Conservation (phyloP, 2,888 invertebrate genomes). For the Acrocera orbiculus region DNA sequence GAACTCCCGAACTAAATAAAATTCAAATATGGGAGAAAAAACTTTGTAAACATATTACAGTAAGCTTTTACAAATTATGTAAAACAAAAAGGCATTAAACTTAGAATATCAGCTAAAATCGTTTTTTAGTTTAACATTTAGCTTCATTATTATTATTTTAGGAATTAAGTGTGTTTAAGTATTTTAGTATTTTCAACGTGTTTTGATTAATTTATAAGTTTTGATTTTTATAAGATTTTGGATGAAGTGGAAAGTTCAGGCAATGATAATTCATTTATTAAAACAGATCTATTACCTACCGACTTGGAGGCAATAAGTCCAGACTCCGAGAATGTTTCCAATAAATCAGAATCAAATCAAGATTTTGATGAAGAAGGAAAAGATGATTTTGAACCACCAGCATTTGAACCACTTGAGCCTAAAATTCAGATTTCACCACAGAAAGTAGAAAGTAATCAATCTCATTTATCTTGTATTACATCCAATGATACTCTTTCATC, state of each 20-base stretch:
- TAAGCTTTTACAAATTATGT: too few species aligned
- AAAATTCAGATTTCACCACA: background rate
- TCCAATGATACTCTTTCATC: conserved; percentile 25
- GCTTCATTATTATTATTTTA: too few species aligned
- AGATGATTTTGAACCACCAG: conserved; percentile 41
- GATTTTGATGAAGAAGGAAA: conserved; percentile 20
- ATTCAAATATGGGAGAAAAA: conserved; percentile 81
- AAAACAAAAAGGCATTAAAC: too few species aligned
- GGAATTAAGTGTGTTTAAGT: too few species aligned
- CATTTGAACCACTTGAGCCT: conserved; percentile 42
- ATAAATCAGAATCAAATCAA: too few species aligned
- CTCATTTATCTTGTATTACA: conserved; percentile 36
- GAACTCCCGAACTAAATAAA: conserved; percentile 80
- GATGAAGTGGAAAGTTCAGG: conserved; percentile 90
- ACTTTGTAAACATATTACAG: conserved; percentile 67
- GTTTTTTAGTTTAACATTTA: too few species aligned
- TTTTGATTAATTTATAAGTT: too few species aligned
- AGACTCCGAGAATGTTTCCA: conserved; percentile 47
- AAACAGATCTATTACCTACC: conserved; percentile 46
- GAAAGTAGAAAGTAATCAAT: conserved; percentile 36
- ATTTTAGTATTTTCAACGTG: too few species aligned
- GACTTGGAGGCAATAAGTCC: conserved; percentile 71
- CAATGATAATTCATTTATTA: conserved; percentile 22
- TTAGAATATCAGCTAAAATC: too few species aligned
- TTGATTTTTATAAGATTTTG: conserved; percentile 81